These are phyloP conservation scores for Tetragnatha montana DNA, from an alignment of 2,888 invertebrate species.

Conservation along the genomic window DNA sequence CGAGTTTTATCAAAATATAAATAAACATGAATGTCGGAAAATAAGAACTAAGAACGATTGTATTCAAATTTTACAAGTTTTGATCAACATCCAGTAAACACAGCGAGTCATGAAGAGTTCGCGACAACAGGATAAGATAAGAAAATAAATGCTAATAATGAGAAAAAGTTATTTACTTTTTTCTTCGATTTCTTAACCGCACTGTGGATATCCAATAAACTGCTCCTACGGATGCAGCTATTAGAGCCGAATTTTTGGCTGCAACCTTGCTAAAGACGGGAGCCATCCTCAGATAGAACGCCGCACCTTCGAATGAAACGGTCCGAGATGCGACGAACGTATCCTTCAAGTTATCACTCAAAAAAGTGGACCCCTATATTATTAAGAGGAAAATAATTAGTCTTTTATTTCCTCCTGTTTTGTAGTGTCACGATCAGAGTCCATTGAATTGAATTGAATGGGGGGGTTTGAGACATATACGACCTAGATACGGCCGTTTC, in stretches of 20 bases:
- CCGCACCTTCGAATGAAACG: not conserved
- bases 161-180: constrained; percentile 38
- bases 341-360: not conserved
- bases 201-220: constrained; percentile 61
- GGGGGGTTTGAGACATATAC: too few relatives aligned
- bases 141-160: not conserved
- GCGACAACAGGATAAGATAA: not conserved
- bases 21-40: too few relatives aligned
- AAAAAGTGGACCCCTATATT: not conserved
- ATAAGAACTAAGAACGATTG: too few relatives aligned
- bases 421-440: not conserved
- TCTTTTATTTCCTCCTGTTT: not conserved
- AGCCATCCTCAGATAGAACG: constrained; percentile 34
- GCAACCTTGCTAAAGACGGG: constrained; percentile 68
- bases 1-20: too few relatives aligned
- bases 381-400: not conserved
- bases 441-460: too few relatives aligned
- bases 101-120: too few relatives aligned
- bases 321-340: not conserved
- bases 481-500: too few relatives aligned
- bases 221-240: constrained; percentile 60
- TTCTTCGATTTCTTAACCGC: constrained; percentile 43
- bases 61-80: too few relatives aligned
- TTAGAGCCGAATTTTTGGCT: constrained; percentile 63
- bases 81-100: not conserved